Evolutionary conservation across 2,888 invertebrate species (phyloP).

Genomic region (Notocelia uddmanniana): DNA sequence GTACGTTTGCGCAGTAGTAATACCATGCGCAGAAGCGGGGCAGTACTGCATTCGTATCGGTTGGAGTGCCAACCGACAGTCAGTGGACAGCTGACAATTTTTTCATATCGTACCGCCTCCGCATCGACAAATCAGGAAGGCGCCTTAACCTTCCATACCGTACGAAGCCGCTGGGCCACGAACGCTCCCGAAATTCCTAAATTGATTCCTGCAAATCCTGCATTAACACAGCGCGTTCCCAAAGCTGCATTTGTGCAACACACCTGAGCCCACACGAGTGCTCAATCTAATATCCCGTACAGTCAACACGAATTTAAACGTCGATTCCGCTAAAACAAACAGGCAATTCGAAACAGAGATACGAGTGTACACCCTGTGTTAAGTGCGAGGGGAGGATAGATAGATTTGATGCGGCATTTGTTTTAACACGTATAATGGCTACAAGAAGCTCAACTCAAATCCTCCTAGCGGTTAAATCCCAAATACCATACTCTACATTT

Average conservation of each 20-base stretch:
- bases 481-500: no score
- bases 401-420: slow-evolving; percentile 18
- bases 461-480: no score
- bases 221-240: background rate
- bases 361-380: slow-evolving; percentile 29
- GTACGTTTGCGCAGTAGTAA: no score
- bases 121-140: no score
- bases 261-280: slow-evolving; percentile 1
- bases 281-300: slow-evolving; percentile 38
- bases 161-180: no score
- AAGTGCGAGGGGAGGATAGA: background rate
- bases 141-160: no score
- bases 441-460: background rate
- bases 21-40: no score
- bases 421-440: background rate
- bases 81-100: no score
- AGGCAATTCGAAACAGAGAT: slow-evolving; percentile 35
- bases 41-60: no score
- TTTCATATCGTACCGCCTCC: no score
- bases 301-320: slow-evolving; percentile 44
- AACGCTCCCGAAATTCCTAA: background rate
- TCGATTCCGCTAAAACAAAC: slow-evolving; percentile 39
- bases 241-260: slow-evolving; percentile 20
- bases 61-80: no score
- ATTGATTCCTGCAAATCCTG: slow-evolving; percentile 10